Evolutionary conservation across 2,888 invertebrate species (phyloP).

Genomic region (Bombyx huttoni): DNA sequence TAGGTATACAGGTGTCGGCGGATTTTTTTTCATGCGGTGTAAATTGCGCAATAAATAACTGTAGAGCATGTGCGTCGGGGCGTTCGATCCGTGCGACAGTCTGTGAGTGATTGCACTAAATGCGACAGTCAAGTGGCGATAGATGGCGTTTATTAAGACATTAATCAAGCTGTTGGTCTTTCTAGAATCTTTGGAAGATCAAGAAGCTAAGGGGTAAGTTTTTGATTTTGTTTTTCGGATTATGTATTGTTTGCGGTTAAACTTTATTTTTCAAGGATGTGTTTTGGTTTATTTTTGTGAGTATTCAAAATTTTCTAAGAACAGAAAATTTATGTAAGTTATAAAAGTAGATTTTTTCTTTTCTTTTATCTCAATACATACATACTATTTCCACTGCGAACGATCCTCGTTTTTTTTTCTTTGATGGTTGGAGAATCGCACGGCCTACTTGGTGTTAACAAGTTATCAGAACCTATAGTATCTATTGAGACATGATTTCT

Average conservation of each 20-base stretch:
- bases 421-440: no score
- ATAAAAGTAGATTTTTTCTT: no score
- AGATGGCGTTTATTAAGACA: slow-evolving; percentile 58
- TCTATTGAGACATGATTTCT: no score
- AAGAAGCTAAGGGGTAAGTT: neutral
- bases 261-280: no score
- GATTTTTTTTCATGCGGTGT: slow-evolving; percentile 38
- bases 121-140: slow-evolving; percentile 45
- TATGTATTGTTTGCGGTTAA: neutral
- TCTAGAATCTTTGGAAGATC: slow-evolving; percentile 8
- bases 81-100: slow-evolving; percentile 34
- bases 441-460: no score
- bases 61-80: slow-evolving; percentile 34
- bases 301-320: no score
- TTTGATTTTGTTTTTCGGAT: neutral
- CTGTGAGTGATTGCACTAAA: slow-evolving; percentile 48
- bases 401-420: no score
- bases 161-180: slow-evolving; percentile 42
- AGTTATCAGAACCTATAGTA: no score
- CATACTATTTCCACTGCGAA: no score
- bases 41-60: slow-evolving; percentile 66
- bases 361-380: no score
- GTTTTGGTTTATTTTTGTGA: no score
- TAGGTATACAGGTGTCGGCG: slow-evolving; percentile 40
- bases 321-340: no score